These are phyloP conservation scores for Gallinago nigripennis DNA, from an alignment of 2,797 vertebrate genomes.

Conservation along the genomic window DNA sequence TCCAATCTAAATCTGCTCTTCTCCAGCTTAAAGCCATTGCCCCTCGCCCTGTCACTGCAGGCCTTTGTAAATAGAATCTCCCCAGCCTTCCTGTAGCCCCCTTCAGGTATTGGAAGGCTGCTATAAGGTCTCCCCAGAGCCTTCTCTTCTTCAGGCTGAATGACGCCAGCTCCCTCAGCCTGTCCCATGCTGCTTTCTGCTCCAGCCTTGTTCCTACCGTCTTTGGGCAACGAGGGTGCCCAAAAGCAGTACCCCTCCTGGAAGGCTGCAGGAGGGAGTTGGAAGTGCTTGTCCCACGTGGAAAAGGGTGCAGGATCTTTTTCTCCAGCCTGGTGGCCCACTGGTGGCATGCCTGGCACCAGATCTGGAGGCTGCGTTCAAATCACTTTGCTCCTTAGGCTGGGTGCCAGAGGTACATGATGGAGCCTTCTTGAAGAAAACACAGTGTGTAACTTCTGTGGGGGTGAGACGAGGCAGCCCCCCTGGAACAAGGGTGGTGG, in stretches of 20 bases:
- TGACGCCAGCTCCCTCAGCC: no score
- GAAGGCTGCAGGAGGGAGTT: not conserved
- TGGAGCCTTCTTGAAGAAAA: not conserved
- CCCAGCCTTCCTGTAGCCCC: no score
- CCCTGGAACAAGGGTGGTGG: accelerated
- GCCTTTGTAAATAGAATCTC: no score
- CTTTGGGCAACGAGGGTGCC: not conserved
- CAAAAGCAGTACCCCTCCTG: not conserved
- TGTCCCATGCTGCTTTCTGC: not conserved
- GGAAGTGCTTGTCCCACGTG: not conserved
- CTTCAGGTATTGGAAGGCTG: no score
- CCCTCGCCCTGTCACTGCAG: no score
- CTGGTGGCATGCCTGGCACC: not conserved
- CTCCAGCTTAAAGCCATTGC: no score
- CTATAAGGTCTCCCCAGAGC: no score
- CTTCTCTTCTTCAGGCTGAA: no score
- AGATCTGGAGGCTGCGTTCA: not conserved
- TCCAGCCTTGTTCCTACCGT: not conserved
- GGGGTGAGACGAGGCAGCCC: accelerated
- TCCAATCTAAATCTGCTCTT: no score
- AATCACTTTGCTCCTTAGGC: not conserved
- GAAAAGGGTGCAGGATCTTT: not conserved
- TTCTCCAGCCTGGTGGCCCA: not conserved
- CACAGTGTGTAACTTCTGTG: accelerated
- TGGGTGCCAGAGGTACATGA: accelerated